A percentile compares a stretch with the other conserved stretches of the same genome.
Evolutionary conservation across 2,797 vertebrate genomes (phyloP).

Genomic region (Spheniscus humboldti): DNA sequence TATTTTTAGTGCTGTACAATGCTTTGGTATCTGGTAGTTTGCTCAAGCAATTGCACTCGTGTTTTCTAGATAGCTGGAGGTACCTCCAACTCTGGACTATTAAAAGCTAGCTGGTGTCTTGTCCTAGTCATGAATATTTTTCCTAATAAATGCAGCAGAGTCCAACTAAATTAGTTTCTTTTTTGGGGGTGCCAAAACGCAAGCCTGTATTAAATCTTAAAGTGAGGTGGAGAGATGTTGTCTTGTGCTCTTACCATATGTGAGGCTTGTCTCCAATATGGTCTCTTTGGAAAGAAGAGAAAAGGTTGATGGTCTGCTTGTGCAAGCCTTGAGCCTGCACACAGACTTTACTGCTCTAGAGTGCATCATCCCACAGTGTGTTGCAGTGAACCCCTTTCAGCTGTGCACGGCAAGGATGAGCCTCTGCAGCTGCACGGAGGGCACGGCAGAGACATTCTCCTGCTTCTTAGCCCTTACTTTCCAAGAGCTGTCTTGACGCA

Average conservation of each 20-base stretch:
- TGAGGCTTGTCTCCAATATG: background rate
- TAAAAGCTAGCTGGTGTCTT: background rate
- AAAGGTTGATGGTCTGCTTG: background rate
- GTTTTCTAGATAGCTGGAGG: background rate
- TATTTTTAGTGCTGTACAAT: background rate
- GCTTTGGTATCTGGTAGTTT: background rate
- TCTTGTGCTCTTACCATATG: background rate
- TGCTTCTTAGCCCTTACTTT: background rate
- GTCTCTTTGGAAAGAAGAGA: background rate
- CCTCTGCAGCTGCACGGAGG: background rate
- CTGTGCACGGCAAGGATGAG: background rate
- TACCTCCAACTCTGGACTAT: background rate
- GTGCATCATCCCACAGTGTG: accelerated
- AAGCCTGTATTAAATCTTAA: background rate
- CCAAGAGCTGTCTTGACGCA: background rate
- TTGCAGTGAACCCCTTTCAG: background rate
- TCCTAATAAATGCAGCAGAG: background rate
- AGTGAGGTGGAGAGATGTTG: background rate
- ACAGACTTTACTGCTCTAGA: background rate
- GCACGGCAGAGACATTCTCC: background rate
- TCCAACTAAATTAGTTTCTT: background rate
- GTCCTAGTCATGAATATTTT: background rate
- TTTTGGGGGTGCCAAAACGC: background rate
- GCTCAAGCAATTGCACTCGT: background rate
- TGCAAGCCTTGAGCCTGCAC: background rate